These are phyloP conservation scores for Bombus confusus DNA, from an alignment of 1,140 invertebrate species.

Conservation along the genomic window DNA sequence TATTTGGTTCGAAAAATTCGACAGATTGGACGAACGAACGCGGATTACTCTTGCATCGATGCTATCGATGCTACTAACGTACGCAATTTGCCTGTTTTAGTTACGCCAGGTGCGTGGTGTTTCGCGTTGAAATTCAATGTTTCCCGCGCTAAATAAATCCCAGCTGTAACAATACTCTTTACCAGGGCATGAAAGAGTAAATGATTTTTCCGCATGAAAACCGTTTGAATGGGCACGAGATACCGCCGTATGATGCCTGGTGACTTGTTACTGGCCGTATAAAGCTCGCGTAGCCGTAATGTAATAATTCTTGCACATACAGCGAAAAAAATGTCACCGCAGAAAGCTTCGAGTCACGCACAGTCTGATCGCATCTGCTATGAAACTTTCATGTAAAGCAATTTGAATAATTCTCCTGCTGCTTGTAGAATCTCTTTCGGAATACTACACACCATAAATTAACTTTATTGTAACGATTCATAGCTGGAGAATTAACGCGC, in stretches of 20 bases:
- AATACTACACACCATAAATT: not conserved
- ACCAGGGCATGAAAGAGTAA: not conserved
- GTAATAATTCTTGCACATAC: slow-evolving; percentile 13
- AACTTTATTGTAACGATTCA: not conserved
- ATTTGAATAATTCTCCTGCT: not conserved
- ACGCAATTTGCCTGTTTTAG: not conserved
- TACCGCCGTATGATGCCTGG: not conserved
- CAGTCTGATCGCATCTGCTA: not conserved
- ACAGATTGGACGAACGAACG: not conserved
- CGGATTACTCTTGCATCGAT: too few relatives aligned
- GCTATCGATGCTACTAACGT: not conserved
- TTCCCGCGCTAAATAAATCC: slow-evolving; percentile 21
- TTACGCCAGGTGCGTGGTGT: too few relatives aligned
- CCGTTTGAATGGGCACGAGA: not conserved
- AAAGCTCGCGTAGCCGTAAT: not conserved
- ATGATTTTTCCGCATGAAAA: slow-evolving; percentile 38
- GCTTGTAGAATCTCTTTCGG: not conserved
- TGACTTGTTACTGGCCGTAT: not conserved
- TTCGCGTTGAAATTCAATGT: slow-evolving; percentile 3
- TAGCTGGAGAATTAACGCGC: not conserved
- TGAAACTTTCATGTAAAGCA: not conserved
- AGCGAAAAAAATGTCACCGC: not conserved
- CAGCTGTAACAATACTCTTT: slow-evolving; percentile 17
- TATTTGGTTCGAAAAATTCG: not conserved
- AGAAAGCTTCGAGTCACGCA: not conserved